Evolutionary conservation across 2,888 invertebrate species (phyloP), one percentile per base, ranked within the genome.

Genomic region (Bellardia pandia): DNA sequence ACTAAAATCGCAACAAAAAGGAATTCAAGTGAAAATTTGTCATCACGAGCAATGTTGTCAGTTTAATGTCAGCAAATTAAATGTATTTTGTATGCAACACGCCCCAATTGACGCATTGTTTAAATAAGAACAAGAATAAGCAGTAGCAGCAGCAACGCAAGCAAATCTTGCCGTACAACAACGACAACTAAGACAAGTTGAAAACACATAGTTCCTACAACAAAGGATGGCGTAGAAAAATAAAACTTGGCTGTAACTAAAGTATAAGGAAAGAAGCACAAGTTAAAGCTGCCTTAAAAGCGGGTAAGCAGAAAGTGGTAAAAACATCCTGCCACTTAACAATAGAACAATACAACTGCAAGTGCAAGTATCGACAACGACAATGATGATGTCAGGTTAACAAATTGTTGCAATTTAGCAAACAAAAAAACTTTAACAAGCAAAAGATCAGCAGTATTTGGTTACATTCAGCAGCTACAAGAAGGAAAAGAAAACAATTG

Each of bases 401-500:
- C 89, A 90, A 90, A 90, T 90, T 89, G 88, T 85, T 86, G 88
- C 90, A 90, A 90, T 90, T 90, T 90, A 84, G 16, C 78, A 62
- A 60, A 79, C 53, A 45, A 79, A 56, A 58, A 66, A 40, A 66
- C 58, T 74, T 81, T 74, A 75, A 81, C 66, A 75, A 81, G 81
- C 69, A 69, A 72, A 79, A 74, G 86, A 88, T 86, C 85, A 85
- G 81, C 68, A 86, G 62, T 74, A 76, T 71, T 77, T 64, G 76
- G n/a, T 64, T 72, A 71, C 76, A 64, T 45, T 69, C 11, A 33
- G 62, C 7, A 48, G 33, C 7, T 5, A 6, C 2, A 23, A 11
- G 51, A 69, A 69, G 81, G 78, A 85, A 78, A 58, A 75, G 87
- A 81, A 85, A 82, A 79, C 81, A 75, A 75, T 87, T 85, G 81